Evolutionary conservation across 2,888 invertebrate genomes (phyloP), one percentile per base, ranked within the genome.

Genomic region (Dusona sp.): DNA sequence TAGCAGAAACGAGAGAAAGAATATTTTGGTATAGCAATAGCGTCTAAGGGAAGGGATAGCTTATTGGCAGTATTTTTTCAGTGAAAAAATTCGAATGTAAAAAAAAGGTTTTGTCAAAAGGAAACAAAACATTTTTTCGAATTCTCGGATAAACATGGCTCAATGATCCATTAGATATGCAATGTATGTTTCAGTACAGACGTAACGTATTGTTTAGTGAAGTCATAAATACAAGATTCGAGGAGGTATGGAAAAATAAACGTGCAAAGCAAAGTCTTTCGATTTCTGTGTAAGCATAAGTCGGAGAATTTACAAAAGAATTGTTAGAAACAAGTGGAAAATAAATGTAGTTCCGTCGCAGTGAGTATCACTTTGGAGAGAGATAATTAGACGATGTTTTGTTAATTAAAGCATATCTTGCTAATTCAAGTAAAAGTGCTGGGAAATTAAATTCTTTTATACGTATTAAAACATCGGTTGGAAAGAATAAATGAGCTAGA

Each of bases 131-230:
- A 42, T 3, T 68, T 13, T n/a, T 42, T 38, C 25, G n/a, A 22
- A 68, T 68, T n/a, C 42, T 6, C 6, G 13, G 68, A 38, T 6
- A 67, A 65, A 42, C 25, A 6, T 22, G 7, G 16, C 16, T 11
- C 16, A 22, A 42, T 13, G 22, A 70, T 19, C 48, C 19, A 70
- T 70, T 29, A 42, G 19, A 48, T 16, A 70, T 48, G 25, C 70
- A 19, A 1, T 48, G 25, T 65, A 36, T n/a, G 67, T 67, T 19
- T 67, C 67, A n/a, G 9, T 38, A 29, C 6, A 67, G n/a, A 67
- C 38, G 38, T 67, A 67, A 67, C 9, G 9, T 67, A 67, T n/a
- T 36, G n/a, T 38, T 22, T 11, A 38, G 67, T 38, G 67, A n/a
- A 67, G 22, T 48, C 70, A 25, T 48, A 45, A 25, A 48, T 29